Evolutionary conservation across 2,888 invertebrate genomes (phyloP).

Genomic region (Plagiodera versicolora): DNA sequence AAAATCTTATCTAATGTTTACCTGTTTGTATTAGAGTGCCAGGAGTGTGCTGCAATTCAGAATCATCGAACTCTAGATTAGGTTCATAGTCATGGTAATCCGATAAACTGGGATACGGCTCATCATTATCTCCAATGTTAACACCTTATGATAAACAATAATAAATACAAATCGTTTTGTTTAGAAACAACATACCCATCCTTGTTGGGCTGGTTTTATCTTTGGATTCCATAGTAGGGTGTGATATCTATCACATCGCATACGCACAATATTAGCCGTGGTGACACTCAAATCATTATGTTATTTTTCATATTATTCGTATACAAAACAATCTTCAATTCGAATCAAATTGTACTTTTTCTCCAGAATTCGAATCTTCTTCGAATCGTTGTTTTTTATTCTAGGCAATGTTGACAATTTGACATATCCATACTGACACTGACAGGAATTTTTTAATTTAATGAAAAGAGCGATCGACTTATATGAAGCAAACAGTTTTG

Average conservation of each 20-base stretch:
- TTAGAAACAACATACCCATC: not conserved
- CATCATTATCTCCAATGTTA: conserved; percentile 55
- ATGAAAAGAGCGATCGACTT: too few species aligned
- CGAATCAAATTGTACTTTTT: too few species aligned
- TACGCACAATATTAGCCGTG: not conserved
- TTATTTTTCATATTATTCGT: too few species aligned
- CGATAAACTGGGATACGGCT: conserved; percentile 83
- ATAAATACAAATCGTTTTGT: not conserved
- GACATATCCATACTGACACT: too few species aligned
- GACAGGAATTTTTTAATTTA: too few species aligned
- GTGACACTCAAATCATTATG: too few species aligned
- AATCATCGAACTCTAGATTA: conserved; percentile 94
- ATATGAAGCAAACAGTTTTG: too few species aligned
- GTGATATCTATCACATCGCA: not conserved
- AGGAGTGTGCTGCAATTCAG: conserved; percentile 75
- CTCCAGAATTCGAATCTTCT: too few species aligned
- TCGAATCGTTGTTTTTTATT: too few species aligned
- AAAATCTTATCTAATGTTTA: conserved; percentile 49
- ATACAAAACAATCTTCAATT: too few species aligned
- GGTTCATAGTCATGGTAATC: conserved; percentile 94
- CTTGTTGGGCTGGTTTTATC: not conserved
- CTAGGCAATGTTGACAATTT: too few species aligned
- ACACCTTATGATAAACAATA: conserved; percentile 28
- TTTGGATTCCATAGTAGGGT: not conserved
- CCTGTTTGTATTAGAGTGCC: conserved; percentile 65